Evolutionary conservation across 2,888 invertebrate genomes (phyloP).

Genomic region (Nebria salina): DNA sequence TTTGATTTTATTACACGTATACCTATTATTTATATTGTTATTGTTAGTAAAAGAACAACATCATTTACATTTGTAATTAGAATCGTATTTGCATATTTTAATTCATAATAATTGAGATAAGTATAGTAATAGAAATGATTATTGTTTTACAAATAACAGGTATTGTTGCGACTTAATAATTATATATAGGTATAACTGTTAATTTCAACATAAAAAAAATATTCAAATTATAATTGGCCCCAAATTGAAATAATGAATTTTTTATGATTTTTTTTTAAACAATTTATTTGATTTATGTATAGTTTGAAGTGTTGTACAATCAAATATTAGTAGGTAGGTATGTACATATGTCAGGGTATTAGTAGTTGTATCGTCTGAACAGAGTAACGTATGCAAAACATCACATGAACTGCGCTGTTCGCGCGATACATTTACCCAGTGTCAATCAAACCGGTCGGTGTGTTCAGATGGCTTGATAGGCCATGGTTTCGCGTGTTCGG

Average conservation of each 20-base stretch:
- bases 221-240: not conserved
- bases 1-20: not conserved
- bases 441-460: slow-evolving; percentile 58
- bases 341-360: not conserved
- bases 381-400: not conserved
- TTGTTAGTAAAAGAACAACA: not conserved
- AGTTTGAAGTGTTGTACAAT: not conserved
- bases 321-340: not conserved
- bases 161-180: not conserved
- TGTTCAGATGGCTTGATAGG: slow-evolving; percentile 58
- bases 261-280: too few species aligned
- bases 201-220: not conserved
- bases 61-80: not conserved
- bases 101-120: not conserved
- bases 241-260: not conserved
- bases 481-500: slow-evolving; percentile 56
- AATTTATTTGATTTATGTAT: too few species aligned
- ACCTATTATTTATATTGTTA: not conserved
- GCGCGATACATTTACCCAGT: slow-evolving; percentile 59
- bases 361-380: not conserved
- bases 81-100: slow-evolving; percentile 1
- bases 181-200: not conserved
- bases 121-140: slow-evolving; percentile 1
- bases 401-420: slow-evolving; percentile 52
- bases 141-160: slow-evolving; percentile 1